Evolutionary conservation across 2,797 vertebrate species (phyloP).

Genomic region (Pangasius djambal): DNA sequence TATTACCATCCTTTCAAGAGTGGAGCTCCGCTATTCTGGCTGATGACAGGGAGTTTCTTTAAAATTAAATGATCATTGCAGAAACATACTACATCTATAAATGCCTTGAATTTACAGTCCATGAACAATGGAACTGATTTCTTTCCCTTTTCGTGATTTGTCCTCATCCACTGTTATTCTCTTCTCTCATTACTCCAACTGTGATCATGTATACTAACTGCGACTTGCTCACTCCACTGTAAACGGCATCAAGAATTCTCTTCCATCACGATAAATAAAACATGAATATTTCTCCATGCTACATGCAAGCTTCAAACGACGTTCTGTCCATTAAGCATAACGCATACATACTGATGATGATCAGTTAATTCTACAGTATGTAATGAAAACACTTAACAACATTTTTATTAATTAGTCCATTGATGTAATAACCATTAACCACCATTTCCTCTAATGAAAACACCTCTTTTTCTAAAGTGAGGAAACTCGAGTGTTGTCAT

Average conservation of each 20-base stretch:
- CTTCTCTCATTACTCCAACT: not conserved
- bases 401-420: not conserved
- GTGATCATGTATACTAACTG: not conserved
- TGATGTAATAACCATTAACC: not conserved
- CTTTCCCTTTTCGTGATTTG: not conserved
- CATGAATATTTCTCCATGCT: not conserved
- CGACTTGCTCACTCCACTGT: not conserved
- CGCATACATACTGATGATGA: not conserved
- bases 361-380: not conserved
- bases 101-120: not conserved
- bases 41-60: not conserved
- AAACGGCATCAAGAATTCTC: not conserved
- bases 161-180: not conserved
- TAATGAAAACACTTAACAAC: not conserved
- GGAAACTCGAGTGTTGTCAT: not conserved
- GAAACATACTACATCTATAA: not conserved
- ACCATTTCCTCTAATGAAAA: not conserved
- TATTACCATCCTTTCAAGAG: not conserved
- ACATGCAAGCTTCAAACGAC: not conserved
- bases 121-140: not conserved
- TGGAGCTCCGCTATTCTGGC: not conserved
- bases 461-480: not conserved
- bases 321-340: not conserved
- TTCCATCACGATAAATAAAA: not conserved
- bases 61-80: not conserved